Evolutionary conservation across 2,888 invertebrate species (phyloP).

Genomic region (Melieria picta): DNA sequence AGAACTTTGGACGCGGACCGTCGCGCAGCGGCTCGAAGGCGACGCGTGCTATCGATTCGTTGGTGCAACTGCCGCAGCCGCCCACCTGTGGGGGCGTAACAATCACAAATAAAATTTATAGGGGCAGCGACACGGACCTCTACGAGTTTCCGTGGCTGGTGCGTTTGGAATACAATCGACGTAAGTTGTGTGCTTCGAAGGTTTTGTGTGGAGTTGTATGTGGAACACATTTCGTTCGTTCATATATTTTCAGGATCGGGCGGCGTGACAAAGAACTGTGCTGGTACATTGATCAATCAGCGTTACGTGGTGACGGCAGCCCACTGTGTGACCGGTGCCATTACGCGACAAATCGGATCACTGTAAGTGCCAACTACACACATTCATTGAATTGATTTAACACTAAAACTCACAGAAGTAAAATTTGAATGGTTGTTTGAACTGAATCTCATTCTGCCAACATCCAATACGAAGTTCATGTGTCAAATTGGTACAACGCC

Average conservation of each 20-base stretch:
- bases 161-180: slow-evolving; percentile 70
- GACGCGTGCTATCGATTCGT: not conserved
- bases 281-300: slow-evolving; percentile 59
- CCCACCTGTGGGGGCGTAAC: slow-evolving; percentile 61
- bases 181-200: slow-evolving; percentile 46
- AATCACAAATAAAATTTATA: slow-evolving; percentile 70
- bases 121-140: slow-evolving; percentile 70
- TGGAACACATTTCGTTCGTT: too few species aligned
- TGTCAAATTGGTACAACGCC: too few species aligned
- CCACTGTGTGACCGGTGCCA: slow-evolving; percentile 70
- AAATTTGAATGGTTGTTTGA: too few species aligned
- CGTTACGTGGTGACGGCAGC: slow-evolving; percentile 73
- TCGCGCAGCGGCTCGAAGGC: not conserved
- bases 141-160: slow-evolving; percentile 79
- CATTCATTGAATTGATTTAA: not conserved
- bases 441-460: too few species aligned
- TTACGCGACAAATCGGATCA: slow-evolving; percentile 67
- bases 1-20: not conserved
- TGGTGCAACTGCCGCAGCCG: slow-evolving; percentile 50
- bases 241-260: slow-evolving; percentile 42
- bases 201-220: too few species aligned
- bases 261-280: slow-evolving; percentile 58
- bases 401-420: too few species aligned
- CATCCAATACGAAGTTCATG: too few species aligned
- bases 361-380: slow-evolving; percentile 66